phyloP scores from a whole-genome alignment of 2,113 vertebrate genomes.

The Microcebus lehilahytsara region DNA sequence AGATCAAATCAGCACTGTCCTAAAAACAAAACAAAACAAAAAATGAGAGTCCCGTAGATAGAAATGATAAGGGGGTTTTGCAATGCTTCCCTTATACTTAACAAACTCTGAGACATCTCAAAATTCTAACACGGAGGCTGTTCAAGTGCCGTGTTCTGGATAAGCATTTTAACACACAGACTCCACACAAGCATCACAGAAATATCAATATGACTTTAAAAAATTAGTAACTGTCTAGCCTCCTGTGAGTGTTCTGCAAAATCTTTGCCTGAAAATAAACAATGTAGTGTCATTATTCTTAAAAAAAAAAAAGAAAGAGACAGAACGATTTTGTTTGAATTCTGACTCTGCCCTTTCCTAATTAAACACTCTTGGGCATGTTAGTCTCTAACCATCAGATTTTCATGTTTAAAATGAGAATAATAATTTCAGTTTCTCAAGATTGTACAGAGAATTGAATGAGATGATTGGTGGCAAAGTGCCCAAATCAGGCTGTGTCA shows the following conservation, averaged over 20 bases:
- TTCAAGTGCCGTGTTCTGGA: neutral
- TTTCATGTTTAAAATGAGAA: constrained; percentile 43
- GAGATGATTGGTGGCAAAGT: neutral
- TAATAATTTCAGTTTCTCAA: neutral
- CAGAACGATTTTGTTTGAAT: constrained; percentile 12
- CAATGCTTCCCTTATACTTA: neutral
- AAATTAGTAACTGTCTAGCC: neutral
- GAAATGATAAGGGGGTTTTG: neutral
- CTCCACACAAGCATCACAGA: neutral
- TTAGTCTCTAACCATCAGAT: constrained; percentile 9
- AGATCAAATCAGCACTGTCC: constrained; percentile 8
- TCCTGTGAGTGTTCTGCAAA: neutral
- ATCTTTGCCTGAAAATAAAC: neutral
- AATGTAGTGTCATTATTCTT: neutral
- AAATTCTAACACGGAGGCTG: neutral
- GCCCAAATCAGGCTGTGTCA: constrained; percentile 5
- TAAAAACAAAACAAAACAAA: neutral
- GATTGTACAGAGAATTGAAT: constrained; percentile 1
- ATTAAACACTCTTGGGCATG: neutral
- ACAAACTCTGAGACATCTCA: neutral
- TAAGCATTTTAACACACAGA: neutral
- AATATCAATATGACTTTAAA: neutral
- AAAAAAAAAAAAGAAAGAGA: neutral
- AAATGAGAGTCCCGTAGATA: neutral
- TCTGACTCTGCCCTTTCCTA: constrained; percentile 44